A percentile compares a stretch with the other conserved stretches of the same genome.
phyloP scores from a whole-genome alignment of 2,888 invertebrate genomes.

The Saturnia japonica region DNA sequence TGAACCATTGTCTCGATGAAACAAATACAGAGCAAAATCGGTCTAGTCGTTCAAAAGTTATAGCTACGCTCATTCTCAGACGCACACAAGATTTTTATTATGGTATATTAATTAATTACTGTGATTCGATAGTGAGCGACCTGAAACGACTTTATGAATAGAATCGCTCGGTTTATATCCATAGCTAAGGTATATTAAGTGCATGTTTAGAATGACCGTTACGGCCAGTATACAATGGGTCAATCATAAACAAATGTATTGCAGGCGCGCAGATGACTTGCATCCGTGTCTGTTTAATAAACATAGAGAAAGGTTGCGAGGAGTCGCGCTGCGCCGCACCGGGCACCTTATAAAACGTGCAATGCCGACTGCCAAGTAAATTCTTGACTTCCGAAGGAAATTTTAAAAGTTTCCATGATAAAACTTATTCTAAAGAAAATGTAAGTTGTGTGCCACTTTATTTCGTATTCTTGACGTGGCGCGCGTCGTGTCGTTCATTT shows the following conservation, averaged over 20 bases:
- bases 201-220: conserved; percentile 12
- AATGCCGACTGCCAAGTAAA: neutral
- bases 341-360: conserved; percentile 13
- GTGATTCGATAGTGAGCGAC: neutral
- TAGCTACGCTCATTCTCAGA: too few species aligned
- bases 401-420: neutral
- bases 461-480: neutral
- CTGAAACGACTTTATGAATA: neutral
- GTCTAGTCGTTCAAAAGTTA: too few species aligned
- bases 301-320: conserved; percentile 31
- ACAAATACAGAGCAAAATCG: too few species aligned
- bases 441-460: neutral
- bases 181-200: conserved; percentile 1
- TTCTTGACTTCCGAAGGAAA: neutral
- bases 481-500: too few species aligned
- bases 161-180: neutral
- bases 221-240: conserved; percentile 33
- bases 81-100: too few species aligned
- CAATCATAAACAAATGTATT: conserved; percentile 51
- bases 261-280: conserved; percentile 56
- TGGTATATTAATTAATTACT: neutral
- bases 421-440: neutral
- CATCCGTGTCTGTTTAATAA: conserved; percentile 65
- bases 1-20: too few species aligned
- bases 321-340: neutral